Conservation (phyloP, 2,888 invertebrate genomes). For the Clepsis dumicolana region DNA sequence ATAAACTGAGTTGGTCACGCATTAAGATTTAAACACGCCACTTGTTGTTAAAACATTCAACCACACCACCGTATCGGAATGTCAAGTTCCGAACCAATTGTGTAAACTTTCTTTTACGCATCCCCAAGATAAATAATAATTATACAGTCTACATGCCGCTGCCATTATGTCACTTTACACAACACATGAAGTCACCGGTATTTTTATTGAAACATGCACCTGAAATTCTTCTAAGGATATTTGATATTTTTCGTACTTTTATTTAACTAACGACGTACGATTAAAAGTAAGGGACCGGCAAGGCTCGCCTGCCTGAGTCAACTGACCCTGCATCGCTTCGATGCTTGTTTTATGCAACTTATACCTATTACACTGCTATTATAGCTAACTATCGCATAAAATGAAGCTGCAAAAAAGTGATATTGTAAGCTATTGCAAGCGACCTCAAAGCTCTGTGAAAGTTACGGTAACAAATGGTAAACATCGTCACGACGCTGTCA, state of each 20-base stretch:
- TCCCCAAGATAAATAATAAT: slow-evolving; percentile 36
- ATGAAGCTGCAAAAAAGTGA: slow-evolving; percentile 12
- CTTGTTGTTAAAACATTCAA: slow-evolving; percentile 19
- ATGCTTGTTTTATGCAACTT: slow-evolving; percentile 71
- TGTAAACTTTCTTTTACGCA: slow-evolving; percentile 61
- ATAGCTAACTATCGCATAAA: slow-evolving; percentile 30
- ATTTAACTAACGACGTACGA: too few species aligned
- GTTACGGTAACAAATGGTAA: slow-evolving; percentile 31
- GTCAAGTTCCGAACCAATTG: slow-evolving; percentile 53
- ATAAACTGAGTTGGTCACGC: not conserved
- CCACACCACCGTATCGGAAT: slow-evolving; percentile 50
- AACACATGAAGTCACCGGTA: not conserved
- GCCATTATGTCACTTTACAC: not conserved
- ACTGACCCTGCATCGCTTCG: slow-evolving; percentile 63
- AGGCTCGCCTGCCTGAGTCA: slow-evolving; percentile 58
- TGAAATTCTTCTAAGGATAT: slow-evolving; percentile 10
- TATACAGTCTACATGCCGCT: not conserved
- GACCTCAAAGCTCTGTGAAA: slow-evolving; percentile 34
- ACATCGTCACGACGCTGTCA: slow-evolving; percentile 24
- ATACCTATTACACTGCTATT: slow-evolving; percentile 64
- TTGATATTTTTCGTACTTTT: slow-evolving; percentile 27
- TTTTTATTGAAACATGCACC: not conserved
- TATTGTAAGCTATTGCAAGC: slow-evolving; percentile 30
- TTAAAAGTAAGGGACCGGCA: slow-evolving; percentile 58
- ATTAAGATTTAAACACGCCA: not conserved